Base-by-base conservation (phyloP, 2,113 vertebrate species). In the Polyodon spathula region DNA sequence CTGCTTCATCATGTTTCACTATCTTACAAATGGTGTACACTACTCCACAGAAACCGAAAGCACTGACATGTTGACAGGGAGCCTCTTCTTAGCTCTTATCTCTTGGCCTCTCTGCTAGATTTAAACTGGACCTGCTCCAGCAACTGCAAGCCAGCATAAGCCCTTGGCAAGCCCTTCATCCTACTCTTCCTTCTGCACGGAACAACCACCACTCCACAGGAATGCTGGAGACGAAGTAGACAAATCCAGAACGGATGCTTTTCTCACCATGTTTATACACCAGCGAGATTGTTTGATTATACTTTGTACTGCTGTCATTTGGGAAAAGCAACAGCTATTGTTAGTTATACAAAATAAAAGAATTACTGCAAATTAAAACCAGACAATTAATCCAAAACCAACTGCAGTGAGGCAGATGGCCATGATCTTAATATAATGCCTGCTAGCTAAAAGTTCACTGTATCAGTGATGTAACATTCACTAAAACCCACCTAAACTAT, bases 51-150 rank as follows among this genome's bases (percentile, higher is more conserved):
- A 27, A 73, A 71, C 59, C 42, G 54, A 66, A 63, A 61, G 50
- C 68, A 65, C n/a, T n/a, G n/a, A n/a, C 62, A n/a, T n/a, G n/a
- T n/a, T n/a, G 69, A 72, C 77, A 80, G 77, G 80, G 76, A 65
- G 64, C 74, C 68, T 79, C 73, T 78, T 77, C 73, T 77, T 76
- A 44, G 46, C 46, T 60, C 64, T 76, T 77, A 73, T 62, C 44
- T 6, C 68, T 66, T 12, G 39, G n/a, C 71, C 73, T 51, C 39
- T 63, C 59, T 64, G 61, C 42, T 54, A 40, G 59, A 46, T 66
- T 56, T 73, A 17, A 53, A 4, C 62, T 68, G 73, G 67, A 64
- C 37, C 63, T 57, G 4, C 5, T 62, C 72, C 77, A 78, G 67
- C 69, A 72, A 75, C 66, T 67, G 60, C 58, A 68, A 66, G 64